phyloP scores from a whole-genome alignment of 2,797 vertebrate genomes.

The Otolemur crassicaudatus region DNA sequence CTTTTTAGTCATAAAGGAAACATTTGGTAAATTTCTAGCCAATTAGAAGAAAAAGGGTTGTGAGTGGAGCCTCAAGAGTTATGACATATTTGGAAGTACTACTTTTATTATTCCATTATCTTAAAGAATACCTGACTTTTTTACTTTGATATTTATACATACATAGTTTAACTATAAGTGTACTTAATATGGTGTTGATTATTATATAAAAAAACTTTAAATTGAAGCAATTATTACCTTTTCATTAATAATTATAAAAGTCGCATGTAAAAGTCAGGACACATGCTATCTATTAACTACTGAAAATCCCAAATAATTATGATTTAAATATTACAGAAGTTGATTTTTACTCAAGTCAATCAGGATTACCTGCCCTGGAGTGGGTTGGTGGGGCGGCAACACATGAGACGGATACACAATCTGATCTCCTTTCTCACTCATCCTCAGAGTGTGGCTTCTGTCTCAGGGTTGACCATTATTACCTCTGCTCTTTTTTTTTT shows the following conservation, averaged over 20 bases:
- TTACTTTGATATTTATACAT: background rate
- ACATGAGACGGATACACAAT: too few species aligned
- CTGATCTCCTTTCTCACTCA: background rate
- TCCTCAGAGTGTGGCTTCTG: background rate
- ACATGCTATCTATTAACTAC: background rate
- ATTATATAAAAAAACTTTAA: background rate
- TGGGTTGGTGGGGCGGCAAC: background rate
- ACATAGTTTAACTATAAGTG: background rate
- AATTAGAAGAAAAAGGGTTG: background rate
- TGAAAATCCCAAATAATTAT: background rate
- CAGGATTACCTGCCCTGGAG: background rate
- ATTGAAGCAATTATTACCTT: background rate
- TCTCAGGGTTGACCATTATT: background rate
- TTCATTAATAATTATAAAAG: constrained; percentile 40
- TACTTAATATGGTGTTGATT: background rate
- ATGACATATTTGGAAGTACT: background rate
- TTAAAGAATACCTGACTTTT: background rate
- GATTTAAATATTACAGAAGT: background rate
- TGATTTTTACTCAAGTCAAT: background rate
- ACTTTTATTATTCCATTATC: background rate
- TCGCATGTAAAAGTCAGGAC: background rate
- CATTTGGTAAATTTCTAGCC: background rate
- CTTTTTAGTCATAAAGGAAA: background rate
- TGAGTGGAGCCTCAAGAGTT: background rate
- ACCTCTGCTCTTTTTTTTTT: background rate